These are phyloP conservation scores for Hyposmocoma kahamanoa DNA, from an alignment of 1,140 invertebrate species.

Conservation along the genomic window DNA sequence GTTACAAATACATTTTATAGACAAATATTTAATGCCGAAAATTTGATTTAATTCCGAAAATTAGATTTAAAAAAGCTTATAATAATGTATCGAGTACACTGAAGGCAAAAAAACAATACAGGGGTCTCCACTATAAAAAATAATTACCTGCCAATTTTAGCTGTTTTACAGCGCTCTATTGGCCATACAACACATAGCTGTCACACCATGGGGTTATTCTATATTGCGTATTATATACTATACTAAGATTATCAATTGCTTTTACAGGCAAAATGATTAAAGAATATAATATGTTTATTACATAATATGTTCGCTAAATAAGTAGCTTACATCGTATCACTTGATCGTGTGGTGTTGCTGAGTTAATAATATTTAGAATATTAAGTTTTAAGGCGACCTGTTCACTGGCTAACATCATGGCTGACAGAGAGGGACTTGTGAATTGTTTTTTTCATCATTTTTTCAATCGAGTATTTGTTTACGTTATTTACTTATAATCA, in stretches of 20 bases:
- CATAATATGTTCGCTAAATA: slow-evolving; percentile 44
- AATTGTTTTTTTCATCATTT: too few species aligned
- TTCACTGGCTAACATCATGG: too few species aligned
- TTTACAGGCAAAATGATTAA: slow-evolving; percentile 57
- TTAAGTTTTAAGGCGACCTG: too few species aligned
- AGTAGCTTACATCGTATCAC: slow-evolving; percentile 65
- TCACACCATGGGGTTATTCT: slow-evolving; percentile 34
- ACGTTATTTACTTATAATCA: too few species aligned
- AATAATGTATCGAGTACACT: not conserved
- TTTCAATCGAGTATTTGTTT: too few species aligned
- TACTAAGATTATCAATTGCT: slow-evolving; percentile 47
- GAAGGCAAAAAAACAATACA: slow-evolving; percentile 36
- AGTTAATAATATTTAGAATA: slow-evolving; percentile 67
- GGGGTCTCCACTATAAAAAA: slow-evolving; percentile 14
- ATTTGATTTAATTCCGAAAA: too few species aligned
- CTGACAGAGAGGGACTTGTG: too few species aligned
- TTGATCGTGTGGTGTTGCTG: slow-evolving; percentile 66
- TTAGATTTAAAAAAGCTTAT: too few species aligned
- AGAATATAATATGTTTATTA: slow-evolving; percentile 51
- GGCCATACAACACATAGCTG: slow-evolving; percentile 20
- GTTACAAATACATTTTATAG: slow-evolving; percentile 51
- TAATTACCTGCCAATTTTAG: slow-evolving; percentile 22
- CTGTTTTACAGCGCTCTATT: slow-evolving; percentile 50
- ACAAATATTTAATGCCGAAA: slow-evolving; percentile 1
- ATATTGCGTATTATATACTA: slow-evolving; percentile 21